Evolutionary conservation across 2,113 vertebrate species (phyloP).

Genomic region (Toxotes chatareus): DNA sequence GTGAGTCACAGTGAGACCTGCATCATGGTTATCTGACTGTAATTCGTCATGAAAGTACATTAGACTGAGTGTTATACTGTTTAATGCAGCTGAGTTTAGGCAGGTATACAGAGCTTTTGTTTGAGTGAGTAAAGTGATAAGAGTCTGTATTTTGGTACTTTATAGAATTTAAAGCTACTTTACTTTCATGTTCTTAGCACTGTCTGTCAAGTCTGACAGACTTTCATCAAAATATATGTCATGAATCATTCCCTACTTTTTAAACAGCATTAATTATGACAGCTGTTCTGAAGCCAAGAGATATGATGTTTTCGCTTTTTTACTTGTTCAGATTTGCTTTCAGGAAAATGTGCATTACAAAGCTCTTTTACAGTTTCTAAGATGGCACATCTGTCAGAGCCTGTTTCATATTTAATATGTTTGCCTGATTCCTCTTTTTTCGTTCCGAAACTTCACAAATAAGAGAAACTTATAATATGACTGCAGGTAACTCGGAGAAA

Average conservation of each 20-base stretch:
- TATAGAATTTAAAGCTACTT: conserved; percentile 22
- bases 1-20: conserved; percentile 34
- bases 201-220: conserved; percentile 2
- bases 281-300: conserved; percentile 9
- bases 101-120: conserved; percentile 1
- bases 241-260: conserved; percentile 32
- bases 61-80: background rate
- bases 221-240: conserved; percentile 12
- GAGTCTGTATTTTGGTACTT: conserved; percentile 12
- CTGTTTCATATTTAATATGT: conserved; percentile 35
- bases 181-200: conserved; percentile 20
- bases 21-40: conserved; percentile 29
- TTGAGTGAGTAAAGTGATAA: background rate
- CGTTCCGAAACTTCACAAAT: background rate
- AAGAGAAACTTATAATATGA: background rate
- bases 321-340: background rate
- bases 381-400: conserved; percentile 8
- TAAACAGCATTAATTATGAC: conserved; percentile 22
- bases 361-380: background rate
- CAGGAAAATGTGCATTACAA: conserved; percentile 21
- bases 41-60: conserved; percentile 34
- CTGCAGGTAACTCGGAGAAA: background rate
- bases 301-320: background rate
- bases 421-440: background rate
- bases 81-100: conserved; percentile 20